Conservation (phyloP, 2,888 invertebrate genomes). For the Teleogryllus oceanicus region DNA sequence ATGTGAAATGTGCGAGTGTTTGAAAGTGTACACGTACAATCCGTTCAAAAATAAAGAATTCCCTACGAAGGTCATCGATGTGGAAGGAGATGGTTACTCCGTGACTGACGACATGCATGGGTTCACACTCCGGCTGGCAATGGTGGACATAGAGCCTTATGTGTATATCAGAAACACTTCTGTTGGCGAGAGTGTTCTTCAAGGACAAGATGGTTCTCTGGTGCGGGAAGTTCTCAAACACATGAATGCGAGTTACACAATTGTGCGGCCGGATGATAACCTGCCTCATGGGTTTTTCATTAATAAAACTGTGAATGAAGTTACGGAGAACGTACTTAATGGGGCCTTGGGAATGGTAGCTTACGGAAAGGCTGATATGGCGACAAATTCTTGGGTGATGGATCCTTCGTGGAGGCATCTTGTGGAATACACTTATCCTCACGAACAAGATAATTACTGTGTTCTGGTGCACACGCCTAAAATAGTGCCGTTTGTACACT, state of each 20-base stretch:
- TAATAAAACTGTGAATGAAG: not conserved
- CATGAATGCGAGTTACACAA: not conserved
- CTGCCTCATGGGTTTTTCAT: not conserved
- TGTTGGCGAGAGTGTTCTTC: not conserved
- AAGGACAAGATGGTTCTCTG: not conserved
- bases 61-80: not conserved
- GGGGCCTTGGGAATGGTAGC: not conserved
- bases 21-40: not conserved
- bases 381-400: not conserved
- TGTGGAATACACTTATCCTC: constrained; percentile 11
- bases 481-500: not conserved
- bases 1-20: not conserved
- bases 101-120: not conserved
- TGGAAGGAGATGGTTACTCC: not conserved
- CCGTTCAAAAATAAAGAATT: not conserved
- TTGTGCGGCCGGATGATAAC: not conserved
- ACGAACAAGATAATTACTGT: constrained; percentile 18
- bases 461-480: not conserved
- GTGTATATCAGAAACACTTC: not conserved
- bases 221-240: not conserved
- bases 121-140: not conserved
- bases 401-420: not conserved
- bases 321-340: not conserved
- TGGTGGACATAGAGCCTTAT: not conserved
- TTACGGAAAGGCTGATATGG: not conserved